A percentile compares a stretch with the other conserved stretches of the same genome.
Conservation (phyloP, 2,797 vertebrate species). For the Pterois miles region DNA sequence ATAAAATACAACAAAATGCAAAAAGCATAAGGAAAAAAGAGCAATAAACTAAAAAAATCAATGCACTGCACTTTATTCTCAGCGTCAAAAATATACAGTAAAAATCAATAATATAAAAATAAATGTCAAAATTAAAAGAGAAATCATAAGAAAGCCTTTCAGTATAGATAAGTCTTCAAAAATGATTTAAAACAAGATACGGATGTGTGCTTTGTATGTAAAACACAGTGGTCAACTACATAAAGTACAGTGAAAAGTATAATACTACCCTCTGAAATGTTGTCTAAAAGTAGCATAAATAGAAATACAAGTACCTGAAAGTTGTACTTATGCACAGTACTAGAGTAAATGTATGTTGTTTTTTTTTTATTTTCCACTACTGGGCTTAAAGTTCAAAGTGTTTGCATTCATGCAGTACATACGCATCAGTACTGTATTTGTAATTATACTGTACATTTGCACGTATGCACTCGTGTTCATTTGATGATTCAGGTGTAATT, state of each 20-base stretch:
- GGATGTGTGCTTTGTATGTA: background rate
- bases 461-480: slow-evolving; percentile 1
- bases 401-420: background rate
- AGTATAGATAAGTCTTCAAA: background rate
- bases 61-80: no score
- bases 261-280: background rate
- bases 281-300: background rate
- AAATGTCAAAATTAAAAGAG: background rate
- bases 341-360: background rate
- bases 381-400: background rate
- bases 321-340: background rate
- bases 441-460: slow-evolving; percentile 9
- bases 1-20: background rate
- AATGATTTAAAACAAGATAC: background rate
- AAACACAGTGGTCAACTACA: background rate
- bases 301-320: background rate
- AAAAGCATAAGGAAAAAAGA: no score
- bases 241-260: background rate
- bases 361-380: background rate
- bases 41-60: no score
- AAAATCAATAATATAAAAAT: background rate
- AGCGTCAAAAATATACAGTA: no score
- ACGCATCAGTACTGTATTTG: background rate
- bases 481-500: slow-evolving; percentile 25
- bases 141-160: background rate